A percentile compares a stretch with the other conserved stretches of the same genome.
Conservation (phyloP, 2,113 vertebrate genomes). For the Dicerorhinus sumatrensis region DNA sequence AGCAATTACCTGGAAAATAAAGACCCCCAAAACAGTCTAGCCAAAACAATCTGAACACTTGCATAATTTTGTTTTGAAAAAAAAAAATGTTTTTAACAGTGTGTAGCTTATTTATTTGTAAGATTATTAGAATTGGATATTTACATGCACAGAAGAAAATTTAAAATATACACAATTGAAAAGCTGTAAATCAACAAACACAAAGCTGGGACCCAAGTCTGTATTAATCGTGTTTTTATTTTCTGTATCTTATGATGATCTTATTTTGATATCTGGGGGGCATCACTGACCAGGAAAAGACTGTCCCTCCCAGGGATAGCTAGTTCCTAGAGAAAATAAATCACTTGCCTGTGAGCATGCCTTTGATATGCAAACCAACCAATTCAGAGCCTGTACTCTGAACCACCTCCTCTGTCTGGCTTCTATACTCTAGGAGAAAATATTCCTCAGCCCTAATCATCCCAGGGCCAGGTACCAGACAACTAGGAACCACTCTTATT, state of each 20-base stretch:
- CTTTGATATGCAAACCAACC: not conserved
- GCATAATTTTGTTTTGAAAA: not conserved
- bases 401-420: not conserved
- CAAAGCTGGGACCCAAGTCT: not conserved
- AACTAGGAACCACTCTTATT: not conserved
- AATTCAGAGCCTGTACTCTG: not conserved
- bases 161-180: not conserved
- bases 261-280: not conserved
- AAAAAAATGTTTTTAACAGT: not conserved
- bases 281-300: not conserved
- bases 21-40: not conserved
- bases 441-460: not conserved
- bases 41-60: not conserved
- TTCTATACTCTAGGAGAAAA: not conserved
- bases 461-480: not conserved
- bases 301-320: accelerated
- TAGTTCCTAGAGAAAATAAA: not conserved
- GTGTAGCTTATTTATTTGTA: not conserved
- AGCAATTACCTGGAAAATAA: constrained; percentile 26
- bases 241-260: not conserved
- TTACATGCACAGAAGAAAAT: not conserved
- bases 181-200: not conserved
- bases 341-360: not conserved
- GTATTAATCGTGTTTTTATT: not conserved
- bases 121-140: not conserved